Evolutionary conservation across 23 tunicate genomes (phyloP).

Genomic region (Trididemnum clinides): DNA sequence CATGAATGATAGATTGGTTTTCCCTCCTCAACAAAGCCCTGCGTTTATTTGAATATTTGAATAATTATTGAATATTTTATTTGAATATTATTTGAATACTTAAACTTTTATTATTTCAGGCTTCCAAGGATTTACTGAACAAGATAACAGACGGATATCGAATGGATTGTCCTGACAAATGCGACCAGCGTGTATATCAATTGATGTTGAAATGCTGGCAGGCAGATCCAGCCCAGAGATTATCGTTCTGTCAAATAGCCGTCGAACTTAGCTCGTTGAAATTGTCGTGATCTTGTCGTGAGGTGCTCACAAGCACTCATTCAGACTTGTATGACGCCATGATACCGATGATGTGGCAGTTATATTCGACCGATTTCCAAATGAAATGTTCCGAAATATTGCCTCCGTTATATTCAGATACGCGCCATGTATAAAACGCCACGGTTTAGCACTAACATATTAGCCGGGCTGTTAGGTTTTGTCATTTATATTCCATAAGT

Average conservation of each 20-base stretch:
- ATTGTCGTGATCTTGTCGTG: slow-evolving; percentile 34
- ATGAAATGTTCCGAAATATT: not conserved
- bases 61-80: too few relatives aligned
- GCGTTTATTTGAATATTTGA: too few relatives aligned
- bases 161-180: slow-evolving; percentile 88
- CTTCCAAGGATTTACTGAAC: slow-evolving; percentile 65
- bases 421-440: too few relatives aligned
- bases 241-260: slow-evolving; percentile 45
- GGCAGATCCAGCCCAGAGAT: slow-evolving; percentile 42
- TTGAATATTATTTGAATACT: not conserved
- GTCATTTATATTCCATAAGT: too few relatives aligned
- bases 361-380: not conserved
- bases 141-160: slow-evolving; percentile 83
- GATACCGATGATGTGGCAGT: not conserved
- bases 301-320: not conserved
- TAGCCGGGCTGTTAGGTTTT: too few relatives aligned
- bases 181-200: slow-evolving; percentile 63
- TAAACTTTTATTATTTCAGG: slow-evolving; percentile 41
- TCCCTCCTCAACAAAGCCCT: too few relatives aligned
- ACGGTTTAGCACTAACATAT: too few relatives aligned
- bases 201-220: slow-evolving; percentile 86
- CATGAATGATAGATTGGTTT: too few relatives aligned
- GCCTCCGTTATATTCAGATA: too few relatives aligned
- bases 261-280: slow-evolving; percentile 30
- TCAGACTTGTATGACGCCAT: not conserved